A percentile compares a stretch with the other conserved stretches of the same genome.
Conservation (phyloP, 1,140 invertebrate species). For the Orchesella cincta region DNA sequence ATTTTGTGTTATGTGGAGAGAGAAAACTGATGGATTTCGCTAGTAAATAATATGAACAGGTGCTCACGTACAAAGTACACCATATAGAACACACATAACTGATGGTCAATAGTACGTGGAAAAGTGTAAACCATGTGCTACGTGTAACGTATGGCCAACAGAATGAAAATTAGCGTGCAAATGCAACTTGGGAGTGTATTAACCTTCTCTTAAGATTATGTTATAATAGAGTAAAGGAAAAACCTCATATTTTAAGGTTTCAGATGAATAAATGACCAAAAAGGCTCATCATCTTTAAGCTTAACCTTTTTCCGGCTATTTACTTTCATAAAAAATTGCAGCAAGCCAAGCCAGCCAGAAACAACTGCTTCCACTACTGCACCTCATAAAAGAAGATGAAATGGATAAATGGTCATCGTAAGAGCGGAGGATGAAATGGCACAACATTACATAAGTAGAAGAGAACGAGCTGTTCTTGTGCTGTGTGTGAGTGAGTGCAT, state of each 20-base stretch:
- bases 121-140: conserved; percentile 25
- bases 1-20: neutral
- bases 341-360: neutral
- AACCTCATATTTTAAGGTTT: neutral
- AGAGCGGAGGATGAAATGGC: too few species aligned
- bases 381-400: neutral
- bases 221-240: too few species aligned
- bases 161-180: too few species aligned
- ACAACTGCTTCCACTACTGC: neutral
- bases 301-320: neutral
- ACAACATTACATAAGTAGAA: neutral
- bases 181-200: too few species aligned
- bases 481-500: neutral
- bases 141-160: too few species aligned
- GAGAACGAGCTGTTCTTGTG: conserved; percentile 19
- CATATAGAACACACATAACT: neutral
- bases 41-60: too few species aligned
- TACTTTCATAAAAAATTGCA: neutral
- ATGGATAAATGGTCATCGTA: too few species aligned
- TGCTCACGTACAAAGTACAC: neutral
- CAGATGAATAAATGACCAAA: neutral
- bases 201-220: too few species aligned
- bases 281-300: too few species aligned
- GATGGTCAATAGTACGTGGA: conserved; percentile 3
- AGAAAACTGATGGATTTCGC: too few species aligned